These are phyloP conservation scores for Polypedilum vanderplanki DNA, from an alignment of 1,140 invertebrate genomes.

Conservation along the genomic window DNA sequence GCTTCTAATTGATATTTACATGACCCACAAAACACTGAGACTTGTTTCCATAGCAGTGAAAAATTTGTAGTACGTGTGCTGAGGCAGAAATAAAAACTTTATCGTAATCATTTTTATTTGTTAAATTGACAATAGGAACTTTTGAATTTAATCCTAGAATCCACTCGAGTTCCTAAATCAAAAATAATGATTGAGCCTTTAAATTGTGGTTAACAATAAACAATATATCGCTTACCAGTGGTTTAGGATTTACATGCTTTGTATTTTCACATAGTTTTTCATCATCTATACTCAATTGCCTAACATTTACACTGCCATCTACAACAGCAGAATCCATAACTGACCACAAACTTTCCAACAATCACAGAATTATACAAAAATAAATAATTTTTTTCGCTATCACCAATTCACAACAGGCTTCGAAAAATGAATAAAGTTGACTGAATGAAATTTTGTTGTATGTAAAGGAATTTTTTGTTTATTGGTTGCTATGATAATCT, in stretches of 20 bases:
- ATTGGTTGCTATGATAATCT: neutral
- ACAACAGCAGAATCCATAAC: neutral
- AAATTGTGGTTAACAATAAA: neutral
- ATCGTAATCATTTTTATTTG: neutral
- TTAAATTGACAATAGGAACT: neutral
- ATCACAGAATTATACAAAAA: neutral
- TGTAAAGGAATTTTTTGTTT: neutral
- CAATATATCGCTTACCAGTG: neutral
- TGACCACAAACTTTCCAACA: no score
- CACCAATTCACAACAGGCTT: neutral
- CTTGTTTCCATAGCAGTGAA: slow-evolving; percentile 8
- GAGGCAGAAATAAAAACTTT: neutral
- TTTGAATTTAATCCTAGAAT: neutral
- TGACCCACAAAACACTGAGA: slow-evolving; percentile 12
- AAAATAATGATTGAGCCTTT: neutral
- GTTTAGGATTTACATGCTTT: neutral
- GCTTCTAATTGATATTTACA: slow-evolving; percentile 2
- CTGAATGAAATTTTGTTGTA: neutral
- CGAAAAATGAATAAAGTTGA: neutral
- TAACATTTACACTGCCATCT: neutral
- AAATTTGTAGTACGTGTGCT: neutral
- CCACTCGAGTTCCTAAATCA: neutral
- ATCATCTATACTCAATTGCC: neutral
- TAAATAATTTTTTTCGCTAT: neutral
- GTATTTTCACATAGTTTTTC: neutral